Conservation (phyloP, 2,113 vertebrate species). For the Tyrannus savana region DNA sequence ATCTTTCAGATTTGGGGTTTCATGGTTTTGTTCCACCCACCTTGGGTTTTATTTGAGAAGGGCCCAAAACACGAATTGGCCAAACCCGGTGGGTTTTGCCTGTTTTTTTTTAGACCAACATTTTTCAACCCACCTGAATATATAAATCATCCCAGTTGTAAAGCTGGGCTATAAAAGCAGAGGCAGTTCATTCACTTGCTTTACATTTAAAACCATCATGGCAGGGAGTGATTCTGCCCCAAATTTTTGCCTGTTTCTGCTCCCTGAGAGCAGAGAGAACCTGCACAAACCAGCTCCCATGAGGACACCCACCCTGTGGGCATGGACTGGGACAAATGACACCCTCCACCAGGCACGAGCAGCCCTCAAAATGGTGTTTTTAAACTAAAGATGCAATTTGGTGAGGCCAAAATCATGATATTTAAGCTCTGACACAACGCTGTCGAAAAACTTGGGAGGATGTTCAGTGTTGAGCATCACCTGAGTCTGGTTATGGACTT, state of each 20-base stretch:
- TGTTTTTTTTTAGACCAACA: neutral
- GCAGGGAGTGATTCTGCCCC: neutral
- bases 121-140: neutral
- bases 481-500: neutral
- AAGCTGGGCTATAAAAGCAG: neutral
- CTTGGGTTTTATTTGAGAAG: neutral
- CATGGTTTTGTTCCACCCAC: neutral
- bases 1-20: neutral
- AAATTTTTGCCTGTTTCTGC: neutral
- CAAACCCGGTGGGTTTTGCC: neutral
- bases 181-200: neutral
- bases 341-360: neutral
- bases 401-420: neutral
- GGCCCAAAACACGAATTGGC: neutral
- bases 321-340: neutral
- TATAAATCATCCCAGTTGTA: neutral
- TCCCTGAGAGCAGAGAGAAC: neutral
- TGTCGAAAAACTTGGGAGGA: neutral
- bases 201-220: neutral
- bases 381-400: neutral
- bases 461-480: neutral
- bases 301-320: neutral
- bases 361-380: neutral
- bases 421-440: neutral
- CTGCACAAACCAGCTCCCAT: neutral